These are phyloP conservation scores for Apteryx mantelli DNA, from an alignment of 2,113 vertebrate species.

Conservation along the genomic window DNA sequence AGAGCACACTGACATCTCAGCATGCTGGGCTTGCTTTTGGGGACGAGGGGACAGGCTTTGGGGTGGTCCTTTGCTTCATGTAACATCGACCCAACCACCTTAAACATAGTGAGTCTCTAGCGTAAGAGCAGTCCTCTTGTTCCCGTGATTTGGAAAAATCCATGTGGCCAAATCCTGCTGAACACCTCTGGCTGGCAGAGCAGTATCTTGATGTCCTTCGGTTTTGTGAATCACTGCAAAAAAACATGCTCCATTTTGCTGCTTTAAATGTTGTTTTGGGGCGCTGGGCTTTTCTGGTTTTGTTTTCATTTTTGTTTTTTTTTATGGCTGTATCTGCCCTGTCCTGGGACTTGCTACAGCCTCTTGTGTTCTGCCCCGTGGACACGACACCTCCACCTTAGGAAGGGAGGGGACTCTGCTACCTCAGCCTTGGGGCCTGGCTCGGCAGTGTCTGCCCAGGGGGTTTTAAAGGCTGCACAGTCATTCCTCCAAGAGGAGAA, in stretches of 20 bases:
- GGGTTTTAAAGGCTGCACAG: not conserved
- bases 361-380: not conserved
- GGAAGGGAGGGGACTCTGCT: not conserved
- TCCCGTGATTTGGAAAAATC: not conserved
- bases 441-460: not conserved
- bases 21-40: not conserved
- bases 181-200: not conserved
- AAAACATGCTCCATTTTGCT: not conserved
- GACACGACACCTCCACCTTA: not conserved
- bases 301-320: no score
- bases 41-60: not conserved
- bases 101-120: not conserved
- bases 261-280: not conserved
- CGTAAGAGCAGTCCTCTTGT: not conserved
- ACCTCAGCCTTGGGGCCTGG: not conserved
- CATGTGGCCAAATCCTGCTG: not conserved
- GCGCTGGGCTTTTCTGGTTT: no score
- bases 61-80: not conserved
- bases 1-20: not conserved
- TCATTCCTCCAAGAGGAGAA: not conserved
- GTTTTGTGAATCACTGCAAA: not conserved
- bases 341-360: not conserved
- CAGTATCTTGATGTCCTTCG: not conserved
- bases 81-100: conserved; percentile 51
- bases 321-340: not conserved